Percentiles rank a stretch among this genome's conserved stretches.
These are phyloP conservation scores for Zaprionus ornatus DNA, from an alignment of 1,140 invertebrate species.

Conservation along the genomic window DNA sequence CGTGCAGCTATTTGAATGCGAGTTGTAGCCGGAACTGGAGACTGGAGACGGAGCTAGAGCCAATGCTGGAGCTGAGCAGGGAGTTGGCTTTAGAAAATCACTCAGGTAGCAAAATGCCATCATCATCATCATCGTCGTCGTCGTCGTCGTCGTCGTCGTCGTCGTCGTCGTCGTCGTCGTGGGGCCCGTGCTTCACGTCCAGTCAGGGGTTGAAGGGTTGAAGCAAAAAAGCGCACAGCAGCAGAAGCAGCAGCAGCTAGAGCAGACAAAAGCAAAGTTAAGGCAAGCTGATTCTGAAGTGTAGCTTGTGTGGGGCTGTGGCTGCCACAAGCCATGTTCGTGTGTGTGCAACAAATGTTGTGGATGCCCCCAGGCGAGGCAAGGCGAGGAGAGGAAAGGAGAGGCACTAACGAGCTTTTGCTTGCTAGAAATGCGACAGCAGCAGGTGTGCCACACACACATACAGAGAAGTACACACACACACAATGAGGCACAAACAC, in stretches of 20 bases:
- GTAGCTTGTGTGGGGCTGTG: conserved; percentile 27
- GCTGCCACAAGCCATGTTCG: conserved; percentile 46
- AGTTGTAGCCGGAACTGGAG: conserved; percentile 12
- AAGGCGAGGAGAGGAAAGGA: neutral
- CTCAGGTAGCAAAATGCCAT: conserved; percentile 79
- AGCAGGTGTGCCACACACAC: conserved; percentile 74
- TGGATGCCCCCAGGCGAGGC: conserved; percentile 42
- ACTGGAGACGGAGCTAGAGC: neutral
- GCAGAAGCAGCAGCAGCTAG: conserved; percentile 34
- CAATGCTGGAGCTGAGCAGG: neutral
- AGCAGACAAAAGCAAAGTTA: conserved; percentile 72
- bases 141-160: conserved; percentile 42
- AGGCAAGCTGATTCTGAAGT: conserved; percentile 60
- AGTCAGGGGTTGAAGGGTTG: conserved; percentile 63
- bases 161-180: conserved; percentile 36
- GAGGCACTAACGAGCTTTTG: conserved; percentile 74
- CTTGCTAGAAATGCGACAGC: conserved; percentile 80
- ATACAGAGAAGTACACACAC: conserved; percentile 20
- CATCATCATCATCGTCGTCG: conserved; percentile 56
- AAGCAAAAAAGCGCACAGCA: conserved; percentile 69
- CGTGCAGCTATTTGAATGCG: conserved; percentile 74
- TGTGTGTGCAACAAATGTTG: conserved; percentile 79
- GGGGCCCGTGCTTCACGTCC: conserved; percentile 27
- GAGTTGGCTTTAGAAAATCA: conserved; percentile 71
- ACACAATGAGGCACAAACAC: conserved; percentile 8